These are phyloP conservation scores for Oegoconia quadripuncta DNA, from an alignment of 2,888 invertebrate genomes.

Conservation along the genomic window DNA sequence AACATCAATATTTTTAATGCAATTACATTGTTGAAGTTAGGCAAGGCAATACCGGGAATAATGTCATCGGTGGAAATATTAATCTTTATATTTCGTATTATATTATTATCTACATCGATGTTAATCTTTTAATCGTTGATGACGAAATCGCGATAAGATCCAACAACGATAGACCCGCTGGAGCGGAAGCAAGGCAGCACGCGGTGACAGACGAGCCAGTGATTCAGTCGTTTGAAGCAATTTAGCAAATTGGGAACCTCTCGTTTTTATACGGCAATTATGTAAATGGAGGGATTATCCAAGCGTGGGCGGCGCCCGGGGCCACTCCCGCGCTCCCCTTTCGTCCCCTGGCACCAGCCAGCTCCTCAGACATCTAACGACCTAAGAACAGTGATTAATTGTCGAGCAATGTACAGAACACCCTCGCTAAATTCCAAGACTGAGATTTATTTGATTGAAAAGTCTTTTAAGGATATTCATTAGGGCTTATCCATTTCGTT, in stretches of 20 bases:
- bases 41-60: too few relatives aligned
- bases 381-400: slow-evolving; percentile 72
- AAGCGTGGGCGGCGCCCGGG: slow-evolving; percentile 65
- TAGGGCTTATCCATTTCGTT: slow-evolving; percentile 46
- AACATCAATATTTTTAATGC: too few relatives aligned
- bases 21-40: too few relatives aligned
- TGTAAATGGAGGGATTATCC: slow-evolving; percentile 79
- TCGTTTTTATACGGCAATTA: slow-evolving; percentile 79
- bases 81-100: too few relatives aligned
- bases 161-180: not conserved
- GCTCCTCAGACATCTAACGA: slow-evolving; percentile 53
- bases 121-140: not conserved
- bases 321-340: slow-evolving; percentile 67
- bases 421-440: slow-evolving; percentile 46
- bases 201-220: slow-evolving; percentile 37
- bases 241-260: slow-evolving; percentile 78
- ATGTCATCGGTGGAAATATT: too few relatives aligned
- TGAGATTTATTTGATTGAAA: slow-evolving; percentile 69
- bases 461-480: slow-evolving; percentile 55
- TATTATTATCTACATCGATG: too few relatives aligned
- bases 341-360: slow-evolving; percentile 50
- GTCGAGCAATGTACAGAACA: slow-evolving; percentile 44
- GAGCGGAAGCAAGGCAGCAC: slow-evolving; percentile 11
- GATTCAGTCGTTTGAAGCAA: slow-evolving; percentile 71
- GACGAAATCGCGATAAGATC: not conserved